These are phyloP conservation scores for Solen grandis DNA, from an alignment of 1,140 invertebrate species.

Conservation along the genomic window DNA sequence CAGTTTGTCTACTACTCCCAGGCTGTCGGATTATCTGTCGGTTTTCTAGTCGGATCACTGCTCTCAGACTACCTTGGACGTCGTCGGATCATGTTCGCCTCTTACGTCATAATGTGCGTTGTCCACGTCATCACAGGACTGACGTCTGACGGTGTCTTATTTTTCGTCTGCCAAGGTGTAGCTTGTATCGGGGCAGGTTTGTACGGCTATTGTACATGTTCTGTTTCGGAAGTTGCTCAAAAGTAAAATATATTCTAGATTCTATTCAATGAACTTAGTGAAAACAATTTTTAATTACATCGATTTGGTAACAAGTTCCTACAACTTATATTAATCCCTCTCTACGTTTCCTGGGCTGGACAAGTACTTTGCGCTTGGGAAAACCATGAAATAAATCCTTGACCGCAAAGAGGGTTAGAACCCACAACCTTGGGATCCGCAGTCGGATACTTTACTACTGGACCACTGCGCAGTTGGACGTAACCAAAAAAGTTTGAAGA, in stretches of 20 bases:
- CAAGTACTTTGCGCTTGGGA: too few relatives aligned
- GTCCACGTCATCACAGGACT: conserved; percentile 6
- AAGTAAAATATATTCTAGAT: not conserved
- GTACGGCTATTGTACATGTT: not conserved
- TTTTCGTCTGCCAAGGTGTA: conserved; percentile 21
- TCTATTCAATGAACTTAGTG: not conserved
- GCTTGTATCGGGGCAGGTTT: conserved; percentile 40
- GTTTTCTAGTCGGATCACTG: conserved; percentile 16
- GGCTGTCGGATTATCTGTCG: conserved; percentile 15
- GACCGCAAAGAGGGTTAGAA: too few relatives aligned
- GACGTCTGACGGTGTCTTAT: not conserved
- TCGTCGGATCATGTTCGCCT: conserved; percentile 15
- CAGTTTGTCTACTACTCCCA: conserved; percentile 19
- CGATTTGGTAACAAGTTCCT: too few relatives aligned
- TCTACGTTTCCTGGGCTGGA: too few relatives aligned
- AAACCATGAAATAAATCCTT: too few relatives aligned
- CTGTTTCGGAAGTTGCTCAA: not conserved
- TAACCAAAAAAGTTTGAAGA: too few relatives aligned
- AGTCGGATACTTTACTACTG: too few relatives aligned
- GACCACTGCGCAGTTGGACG: too few relatives aligned
- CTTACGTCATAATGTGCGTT: conserved; percentile 12
- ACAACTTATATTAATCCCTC: too few relatives aligned
- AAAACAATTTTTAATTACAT: not conserved
- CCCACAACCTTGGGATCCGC: too few relatives aligned
- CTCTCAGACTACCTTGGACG: conserved; percentile 34